Evolutionary conservation across 1,140 invertebrate species (phyloP), one percentile per base, ranked within the genome.

Genomic region (Drosophila insularis): DNA sequence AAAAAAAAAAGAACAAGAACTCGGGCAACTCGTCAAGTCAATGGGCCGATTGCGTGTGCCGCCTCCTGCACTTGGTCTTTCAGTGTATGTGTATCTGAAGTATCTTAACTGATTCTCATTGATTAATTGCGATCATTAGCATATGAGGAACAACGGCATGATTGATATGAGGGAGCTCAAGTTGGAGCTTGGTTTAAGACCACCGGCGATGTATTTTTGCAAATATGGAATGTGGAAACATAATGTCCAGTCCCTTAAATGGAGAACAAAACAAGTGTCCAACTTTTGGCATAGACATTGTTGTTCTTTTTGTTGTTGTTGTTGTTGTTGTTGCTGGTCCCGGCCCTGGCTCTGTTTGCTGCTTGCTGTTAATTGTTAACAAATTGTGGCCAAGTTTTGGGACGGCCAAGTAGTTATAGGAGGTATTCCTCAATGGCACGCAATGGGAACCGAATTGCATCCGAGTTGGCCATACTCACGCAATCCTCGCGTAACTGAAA

Each of bases 81-180:
- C 61, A 59, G 46, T 74, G 56, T n/a, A n/a, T 27, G 3, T 11
- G 35, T 37, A n/a, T 35, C 32, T 35, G 32, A 59, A 27, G 32
- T 53, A 62, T 80, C 70, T 78, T 87, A 89, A 87, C 80, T 84
- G 84, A 87, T 89, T 84, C 77, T 56, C 77, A 87, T 87, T 87
- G 84, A 87, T 87, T 87, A 87, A 87, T 87, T 87, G 84, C 84
- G 73, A 84, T 87, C 80, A 89, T 87, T 87, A 87, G 84, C 84
- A 87, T 87, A 87, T 76, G 73, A 63, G 80, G 66, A 74, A 87
- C 78, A 84, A 89, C 79, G 80, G 68, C 76, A 87, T 87, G 84
- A 87, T 89, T 89, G 84, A 87, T 89, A 84, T 71, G 62, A 63
- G 53, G 64, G 37, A 46, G 40, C 54, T 13, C 27, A 43, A 17